Conservation (phyloP, 2,113 vertebrate genomes). For the Erythrolamprus reginae region DNA sequence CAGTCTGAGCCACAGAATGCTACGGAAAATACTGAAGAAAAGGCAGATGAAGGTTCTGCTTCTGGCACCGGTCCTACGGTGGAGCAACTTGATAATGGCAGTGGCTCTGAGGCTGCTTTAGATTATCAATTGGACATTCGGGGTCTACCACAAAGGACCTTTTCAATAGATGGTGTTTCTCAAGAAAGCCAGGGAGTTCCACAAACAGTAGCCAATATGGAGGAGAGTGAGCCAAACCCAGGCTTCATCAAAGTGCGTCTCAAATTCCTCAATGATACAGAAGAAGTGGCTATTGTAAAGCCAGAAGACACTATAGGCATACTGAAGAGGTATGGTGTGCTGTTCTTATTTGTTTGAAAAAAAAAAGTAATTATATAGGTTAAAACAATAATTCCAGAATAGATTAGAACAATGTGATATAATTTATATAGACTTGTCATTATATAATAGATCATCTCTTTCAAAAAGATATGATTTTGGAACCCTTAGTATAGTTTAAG, state of each 20-base stretch:
- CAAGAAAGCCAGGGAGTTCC: slow-evolving; percentile 1
- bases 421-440: neutral
- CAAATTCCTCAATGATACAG: slow-evolving; percentile 94
- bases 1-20: slow-evolving; percentile 71
- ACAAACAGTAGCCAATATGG: neutral
- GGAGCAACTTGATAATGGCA: slow-evolving; percentile 63
- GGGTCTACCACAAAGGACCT: slow-evolving; percentile 66
- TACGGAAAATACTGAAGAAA: slow-evolving; percentile 75
- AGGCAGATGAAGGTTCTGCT: slow-evolving; percentile 75
- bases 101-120: slow-evolving; percentile 56
- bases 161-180: neutral
- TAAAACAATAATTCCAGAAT: neutral
- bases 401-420: neutral
- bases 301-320: slow-evolving; percentile 87
- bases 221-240: slow-evolving; percentile 25
- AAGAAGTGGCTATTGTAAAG: slow-evolving; percentile 84
- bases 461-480: neutral
- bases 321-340: slow-evolving; percentile 76
- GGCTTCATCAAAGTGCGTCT: slow-evolving; percentile 84
- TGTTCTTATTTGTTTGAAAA: neutral
- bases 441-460: neutral
- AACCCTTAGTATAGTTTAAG: neutral
- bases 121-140: slow-evolving; percentile 79
- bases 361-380: neutral
- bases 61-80: slow-evolving; percentile 50